Evolutionary conservation across 2,888 invertebrate species (phyloP).

Genomic region (Drosophila maculinotata): DNA sequence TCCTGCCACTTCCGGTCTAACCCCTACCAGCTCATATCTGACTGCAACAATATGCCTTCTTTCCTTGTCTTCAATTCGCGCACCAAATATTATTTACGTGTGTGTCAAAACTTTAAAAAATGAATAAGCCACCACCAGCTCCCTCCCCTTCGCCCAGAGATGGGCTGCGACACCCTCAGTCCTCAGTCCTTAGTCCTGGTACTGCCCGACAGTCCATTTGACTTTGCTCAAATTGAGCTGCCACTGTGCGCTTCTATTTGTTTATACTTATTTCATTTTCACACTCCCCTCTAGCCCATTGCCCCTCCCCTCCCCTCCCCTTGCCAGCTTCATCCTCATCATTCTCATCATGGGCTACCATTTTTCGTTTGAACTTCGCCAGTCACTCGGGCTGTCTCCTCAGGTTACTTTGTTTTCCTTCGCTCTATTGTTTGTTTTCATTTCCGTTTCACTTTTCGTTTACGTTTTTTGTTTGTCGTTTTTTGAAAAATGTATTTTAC

Average conservation of each 20-base stretch:
- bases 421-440: conserved; percentile 71
- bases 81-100: conserved; percentile 7
- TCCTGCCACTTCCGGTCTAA: background rate
- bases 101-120: conserved; percentile 30
- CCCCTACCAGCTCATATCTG: conserved; percentile 5
- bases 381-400: conserved; percentile 51
- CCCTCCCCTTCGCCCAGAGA: no score
- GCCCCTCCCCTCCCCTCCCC: conserved; percentile 1
- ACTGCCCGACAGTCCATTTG: conserved; percentile 46
- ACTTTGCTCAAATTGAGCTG: conserved; percentile 60
- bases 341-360: conserved; percentile 30
- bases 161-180: conserved; percentile 12
- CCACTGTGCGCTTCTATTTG: conserved; percentile 65
- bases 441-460: conserved; percentile 76
- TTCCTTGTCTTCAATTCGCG: conserved; percentile 14
- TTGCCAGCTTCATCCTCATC: conserved; percentile 28
- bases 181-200: conserved; percentile 3
- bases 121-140: conserved; percentile 18
- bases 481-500: conserved; percentile 66
- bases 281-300: conserved; percentile 56
- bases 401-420: conserved; percentile 77
- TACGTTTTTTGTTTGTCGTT: conserved; percentile 53
- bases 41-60: conserved; percentile 48
- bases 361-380: conserved; percentile 64
- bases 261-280: conserved; percentile 79